Percentiles rank a stretch among this genome's conserved stretches.
Evolutionary conservation across 2,888 invertebrate species (phyloP).

Genomic region (Pyrgus malvae): DNA sequence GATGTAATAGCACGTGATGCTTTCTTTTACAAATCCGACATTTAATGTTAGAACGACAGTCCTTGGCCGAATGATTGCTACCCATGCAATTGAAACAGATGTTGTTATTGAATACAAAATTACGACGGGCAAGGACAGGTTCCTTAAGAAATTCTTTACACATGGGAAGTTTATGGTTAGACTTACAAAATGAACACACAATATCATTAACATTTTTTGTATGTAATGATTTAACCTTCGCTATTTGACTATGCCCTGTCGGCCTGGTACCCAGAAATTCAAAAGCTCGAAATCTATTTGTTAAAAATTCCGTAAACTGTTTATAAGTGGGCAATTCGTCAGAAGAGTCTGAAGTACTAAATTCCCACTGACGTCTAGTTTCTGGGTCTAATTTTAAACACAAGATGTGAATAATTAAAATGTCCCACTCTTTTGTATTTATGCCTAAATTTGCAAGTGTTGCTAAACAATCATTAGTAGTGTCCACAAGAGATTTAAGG

Average conservation of each 20-base stretch:
- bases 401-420: constrained; percentile 4
- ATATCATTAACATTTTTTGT: neutral
- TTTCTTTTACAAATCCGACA: neutral
- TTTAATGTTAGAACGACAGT: neutral
- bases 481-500: neutral
- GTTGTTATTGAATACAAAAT: constrained; percentile 1
- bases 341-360: neutral
- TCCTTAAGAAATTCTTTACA: constrained; percentile 3
- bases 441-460: neutral
- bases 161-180: neutral
- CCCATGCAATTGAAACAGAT: constrained; percentile 14
- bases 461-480: neutral
- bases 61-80: constrained; percentile 9
- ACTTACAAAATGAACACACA: neutral
- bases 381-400: constrained; percentile 4
- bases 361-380: constrained; percentile 7
- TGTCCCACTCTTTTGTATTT: neutral
- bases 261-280: neutral
- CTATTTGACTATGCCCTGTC: neutral
- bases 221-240: neutral
- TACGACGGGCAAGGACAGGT: neutral
- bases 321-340: constrained; percentile 6
- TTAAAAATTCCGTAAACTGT: neutral
- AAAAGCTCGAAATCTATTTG: neutral
- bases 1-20: constrained; percentile 3